Evolutionary conservation across 2,113 vertebrate genomes (phyloP).

Genomic region (Sapajus apella): DNA sequence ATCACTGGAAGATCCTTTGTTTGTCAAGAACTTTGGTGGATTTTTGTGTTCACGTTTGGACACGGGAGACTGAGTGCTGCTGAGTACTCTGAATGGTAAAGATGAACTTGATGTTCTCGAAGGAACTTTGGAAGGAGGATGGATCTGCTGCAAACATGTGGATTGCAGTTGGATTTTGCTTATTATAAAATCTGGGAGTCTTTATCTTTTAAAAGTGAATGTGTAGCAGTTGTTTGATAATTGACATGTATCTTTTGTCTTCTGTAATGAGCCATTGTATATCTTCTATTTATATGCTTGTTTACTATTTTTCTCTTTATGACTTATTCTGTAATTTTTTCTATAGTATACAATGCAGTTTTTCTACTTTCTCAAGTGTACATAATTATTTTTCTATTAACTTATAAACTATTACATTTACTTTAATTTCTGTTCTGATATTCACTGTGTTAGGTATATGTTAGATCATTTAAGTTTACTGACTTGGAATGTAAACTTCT

Average conservation of each 20-base stretch:
- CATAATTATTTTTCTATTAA: neutral
- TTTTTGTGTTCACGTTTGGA: neutral
- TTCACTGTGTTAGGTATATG: neutral
- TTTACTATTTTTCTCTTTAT: neutral
- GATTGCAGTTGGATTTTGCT: neutral
- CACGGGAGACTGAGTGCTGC: neutral
- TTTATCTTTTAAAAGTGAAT: neutral
- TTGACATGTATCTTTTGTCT: neutral
- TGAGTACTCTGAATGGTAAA: neutral
- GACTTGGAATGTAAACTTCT: neutral
- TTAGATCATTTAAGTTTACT: neutral
- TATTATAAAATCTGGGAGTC: neutral
- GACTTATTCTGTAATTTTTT: neutral
- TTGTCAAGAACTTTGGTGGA: neutral
- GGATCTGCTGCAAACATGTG: neutral
- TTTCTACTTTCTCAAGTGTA: neutral
- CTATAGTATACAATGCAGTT: neutral
- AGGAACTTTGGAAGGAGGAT: neutral
- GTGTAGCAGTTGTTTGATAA: neutral
- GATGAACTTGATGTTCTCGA: neutral
- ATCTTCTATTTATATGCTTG: neutral
- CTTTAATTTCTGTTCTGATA: neutral
- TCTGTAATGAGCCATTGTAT: neutral
- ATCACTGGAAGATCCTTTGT: neutral
- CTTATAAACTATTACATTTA: neutral